Base-by-base conservation (phyloP, 2,113 vertebrate genomes). In the Irena cyanogastra region DNA sequence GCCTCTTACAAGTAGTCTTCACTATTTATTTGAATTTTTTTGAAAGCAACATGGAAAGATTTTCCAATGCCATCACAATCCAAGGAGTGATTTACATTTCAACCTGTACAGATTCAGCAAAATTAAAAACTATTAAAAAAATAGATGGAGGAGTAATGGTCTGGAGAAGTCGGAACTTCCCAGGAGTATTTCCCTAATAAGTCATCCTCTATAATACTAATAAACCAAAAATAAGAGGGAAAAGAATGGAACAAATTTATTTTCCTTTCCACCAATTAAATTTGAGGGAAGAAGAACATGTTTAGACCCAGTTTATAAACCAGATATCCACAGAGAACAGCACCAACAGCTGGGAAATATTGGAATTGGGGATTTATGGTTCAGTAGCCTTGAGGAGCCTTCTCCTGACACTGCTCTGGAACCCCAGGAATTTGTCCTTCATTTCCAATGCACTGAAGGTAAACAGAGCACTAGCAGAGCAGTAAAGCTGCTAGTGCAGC, bases 321-420 rank as follows among this genome's bases (percentile, higher is more conserved):
- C 13, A 65, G 18, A 5, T 65, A 44, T 22, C 7, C 33, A 56
- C 7, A 76, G 17, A 75, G 27, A 33, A 13, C 30, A 33, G 42
- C 26, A 47, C 3, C 39, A 65, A n/a, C 13, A 31, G 5, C 1
- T 57, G 47, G 11, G 0, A 3, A 72, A 54, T 76, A 33, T 3
- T 69, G 15, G 17, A 59, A 41, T 13, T 1, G 1, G 6, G 17
- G 33, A 28, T 72, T 61, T 13, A 10, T 12, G 42, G 53, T 59
- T 83, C 66, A 53, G 16, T 22, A 71, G 22, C 13, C 16, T 75
- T 56, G 15, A 39, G 65, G 54, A 83, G 49, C 20, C 19, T 70
- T 53, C 30, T 39, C 24, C 15, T 63, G 26, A 71, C 8, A 6
- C 3, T 13, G 5, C 21, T 30, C 22, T 93, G n/a, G 12, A 9